Conservation (phyloP, 2,113 vertebrate species). For the Podarcis muralis region DNA sequence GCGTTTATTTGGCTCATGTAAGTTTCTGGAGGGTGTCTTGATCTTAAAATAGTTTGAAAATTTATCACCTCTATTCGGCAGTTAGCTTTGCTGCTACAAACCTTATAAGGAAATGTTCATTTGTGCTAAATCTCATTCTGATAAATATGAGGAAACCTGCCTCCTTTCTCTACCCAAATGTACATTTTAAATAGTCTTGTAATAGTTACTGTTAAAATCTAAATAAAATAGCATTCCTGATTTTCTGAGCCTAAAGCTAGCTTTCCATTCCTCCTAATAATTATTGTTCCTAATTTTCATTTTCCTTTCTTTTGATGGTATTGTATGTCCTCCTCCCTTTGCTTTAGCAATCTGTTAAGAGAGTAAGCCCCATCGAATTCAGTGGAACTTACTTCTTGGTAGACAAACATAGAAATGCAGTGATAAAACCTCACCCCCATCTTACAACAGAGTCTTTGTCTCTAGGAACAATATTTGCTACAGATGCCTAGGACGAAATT, state of each 20-base stretch:
- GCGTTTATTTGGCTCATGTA: not conserved
- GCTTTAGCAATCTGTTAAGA: not conserved
- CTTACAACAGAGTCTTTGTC: not conserved
- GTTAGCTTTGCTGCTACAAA: not conserved
- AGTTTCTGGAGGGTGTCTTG: not conserved
- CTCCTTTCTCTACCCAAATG: not conserved
- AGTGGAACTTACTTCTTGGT: not conserved
- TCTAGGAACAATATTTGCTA: not conserved
- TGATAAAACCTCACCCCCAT: conserved; percentile 7
- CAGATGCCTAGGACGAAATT: conserved; percentile 11
- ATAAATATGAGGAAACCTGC: not conserved
- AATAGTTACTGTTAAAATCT: not conserved
- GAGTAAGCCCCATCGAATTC: not conserved
- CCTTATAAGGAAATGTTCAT: conserved; percentile 11
- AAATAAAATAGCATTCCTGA: not conserved
- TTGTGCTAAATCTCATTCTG: not conserved
- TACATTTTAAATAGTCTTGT: not conserved
- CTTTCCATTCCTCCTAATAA: not conserved
- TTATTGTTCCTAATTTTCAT: not conserved
- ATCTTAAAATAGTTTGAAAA: conserved; percentile 5
- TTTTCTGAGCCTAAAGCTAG: not conserved
- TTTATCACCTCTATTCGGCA: not conserved
- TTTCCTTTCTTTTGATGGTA: not conserved
- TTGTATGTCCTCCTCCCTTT: not conserved
- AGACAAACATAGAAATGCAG: not conserved